These are phyloP conservation scores for Clostera curtula DNA, from an alignment of 2,888 invertebrate species.

Conservation along the genomic window DNA sequence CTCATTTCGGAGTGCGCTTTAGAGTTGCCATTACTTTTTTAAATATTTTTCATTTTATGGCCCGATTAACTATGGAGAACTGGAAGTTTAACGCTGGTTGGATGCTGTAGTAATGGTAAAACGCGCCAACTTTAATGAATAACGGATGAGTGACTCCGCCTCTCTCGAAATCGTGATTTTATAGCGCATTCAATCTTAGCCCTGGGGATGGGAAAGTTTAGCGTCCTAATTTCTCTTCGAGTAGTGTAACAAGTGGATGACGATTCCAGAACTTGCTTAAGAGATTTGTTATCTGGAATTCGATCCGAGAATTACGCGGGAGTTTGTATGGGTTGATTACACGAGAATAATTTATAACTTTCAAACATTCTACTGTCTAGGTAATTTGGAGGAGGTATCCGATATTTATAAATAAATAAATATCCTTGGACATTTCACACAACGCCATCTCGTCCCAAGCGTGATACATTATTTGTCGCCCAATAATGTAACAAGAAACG, in stretches of 20 bases:
- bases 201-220: conserved; percentile 53
- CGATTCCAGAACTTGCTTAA: conserved; percentile 3
- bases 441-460: too few species aligned
- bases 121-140: conserved; percentile 67
- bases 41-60: conserved; percentile 57
- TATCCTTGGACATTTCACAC: too few species aligned
- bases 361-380: not conserved
- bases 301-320: not conserved
- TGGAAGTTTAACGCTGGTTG: conserved; percentile 47
- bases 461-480: too few species aligned
- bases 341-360: conserved; percentile 1
- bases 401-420: too few species aligned
- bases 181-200: conserved; percentile 55
- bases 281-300: conserved; percentile 1
- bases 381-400: conserved; percentile 2
- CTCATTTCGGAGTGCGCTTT: conserved; percentile 27
- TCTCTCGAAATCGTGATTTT: conserved; percentile 58
- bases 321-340: not conserved
- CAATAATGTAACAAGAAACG: too few species aligned
- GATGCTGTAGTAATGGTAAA: conserved; percentile 54
- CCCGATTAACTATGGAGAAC: conserved; percentile 52
- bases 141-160: conserved; percentile 60
- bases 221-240: conserved; percentile 34
- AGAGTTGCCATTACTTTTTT: conserved; percentile 38
- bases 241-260: conserved; percentile 16